These are phyloP conservation scores for Drosophila incognita DNA, from an alignment of 2,888 invertebrate genomes.

Conservation along the genomic window DNA sequence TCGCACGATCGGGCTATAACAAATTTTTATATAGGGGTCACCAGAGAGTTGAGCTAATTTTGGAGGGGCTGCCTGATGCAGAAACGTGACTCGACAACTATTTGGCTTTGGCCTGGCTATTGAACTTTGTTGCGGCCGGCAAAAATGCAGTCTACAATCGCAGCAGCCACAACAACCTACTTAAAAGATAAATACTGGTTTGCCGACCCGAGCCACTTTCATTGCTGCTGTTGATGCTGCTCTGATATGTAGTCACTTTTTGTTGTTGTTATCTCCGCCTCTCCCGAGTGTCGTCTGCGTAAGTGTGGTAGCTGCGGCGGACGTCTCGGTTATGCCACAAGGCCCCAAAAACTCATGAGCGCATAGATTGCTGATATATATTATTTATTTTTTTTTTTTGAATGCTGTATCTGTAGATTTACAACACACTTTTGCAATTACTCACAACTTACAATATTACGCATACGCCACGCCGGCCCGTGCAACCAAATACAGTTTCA, in stretches of 20 bases:
- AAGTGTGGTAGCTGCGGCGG: constrained; percentile 52
- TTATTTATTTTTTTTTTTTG: background rate
- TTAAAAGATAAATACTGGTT: constrained; percentile 71
- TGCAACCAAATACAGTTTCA: constrained; percentile 58
- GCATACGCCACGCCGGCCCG: constrained; percentile 48
- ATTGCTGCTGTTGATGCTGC: constrained; percentile 41
- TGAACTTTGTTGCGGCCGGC: constrained; percentile 68
- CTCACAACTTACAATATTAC: constrained; percentile 73
- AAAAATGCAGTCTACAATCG: constrained; percentile 53
- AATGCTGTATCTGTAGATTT: constrained; percentile 47
- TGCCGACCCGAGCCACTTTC: constrained; percentile 56
- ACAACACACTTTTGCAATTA: constrained; percentile 76
- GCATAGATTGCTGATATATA: constrained; percentile 46
- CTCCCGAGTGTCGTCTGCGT: constrained; percentile 49
- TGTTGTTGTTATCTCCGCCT: constrained; percentile 28
- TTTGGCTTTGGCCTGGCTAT: constrained; percentile 66
- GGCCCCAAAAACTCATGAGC: constrained; percentile 32
- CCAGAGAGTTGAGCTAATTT: constrained; percentile 63
- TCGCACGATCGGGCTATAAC: constrained; percentile 61
- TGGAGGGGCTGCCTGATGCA: constrained; percentile 41
- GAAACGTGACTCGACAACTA: constrained; percentile 61
- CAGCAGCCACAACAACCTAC: constrained; percentile 59
- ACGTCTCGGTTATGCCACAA: constrained; percentile 30
- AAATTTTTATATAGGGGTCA: constrained; percentile 53
- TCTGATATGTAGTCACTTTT: constrained; percentile 11